A percentile compares a stretch with the other conserved stretches of the same genome.
Evolutionary conservation across 2,888 invertebrate genomes (phyloP).

Genomic region (Lasioglossum oenotherae): DNA sequence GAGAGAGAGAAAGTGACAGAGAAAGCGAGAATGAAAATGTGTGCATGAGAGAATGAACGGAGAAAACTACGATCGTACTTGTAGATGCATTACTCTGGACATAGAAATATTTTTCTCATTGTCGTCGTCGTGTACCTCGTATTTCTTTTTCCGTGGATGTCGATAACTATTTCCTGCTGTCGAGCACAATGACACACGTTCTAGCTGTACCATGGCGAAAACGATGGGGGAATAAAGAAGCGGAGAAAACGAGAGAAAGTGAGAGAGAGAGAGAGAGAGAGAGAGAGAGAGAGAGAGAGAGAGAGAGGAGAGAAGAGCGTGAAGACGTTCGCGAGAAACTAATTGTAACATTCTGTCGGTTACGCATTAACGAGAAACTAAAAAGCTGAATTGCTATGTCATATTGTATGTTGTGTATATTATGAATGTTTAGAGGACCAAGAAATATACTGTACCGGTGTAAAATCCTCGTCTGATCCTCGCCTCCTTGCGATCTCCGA

Average conservation of each 20-base stretch:
- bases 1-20: neutral
- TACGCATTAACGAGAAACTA: constrained; percentile 37
- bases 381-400: constrained; percentile 60
- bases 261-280: too few species aligned
- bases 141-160: constrained; percentile 39
- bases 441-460: constrained; percentile 78
- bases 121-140: constrained; percentile 24
- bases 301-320: neutral
- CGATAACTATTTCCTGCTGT: constrained; percentile 31
- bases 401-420: constrained; percentile 79
- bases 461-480: constrained; percentile 20
- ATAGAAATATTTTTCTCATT: constrained; percentile 60
- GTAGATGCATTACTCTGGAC: constrained; percentile 34
- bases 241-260: neutral
- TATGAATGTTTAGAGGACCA: constrained; percentile 83
- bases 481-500: neutral
- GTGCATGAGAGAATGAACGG: neutral
- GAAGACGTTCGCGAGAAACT: constrained; percentile 27
- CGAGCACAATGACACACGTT: constrained; percentile 21
- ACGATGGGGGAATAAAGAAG: neutral
- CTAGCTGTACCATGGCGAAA: neutral
- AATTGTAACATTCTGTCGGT: constrained; percentile 28
- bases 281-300: neutral
- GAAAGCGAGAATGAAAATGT: neutral
- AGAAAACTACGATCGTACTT: constrained; percentile 20